Conservation (phyloP, 2,113 vertebrate genomes). For the Dicrurus megarhynchus region DNA sequence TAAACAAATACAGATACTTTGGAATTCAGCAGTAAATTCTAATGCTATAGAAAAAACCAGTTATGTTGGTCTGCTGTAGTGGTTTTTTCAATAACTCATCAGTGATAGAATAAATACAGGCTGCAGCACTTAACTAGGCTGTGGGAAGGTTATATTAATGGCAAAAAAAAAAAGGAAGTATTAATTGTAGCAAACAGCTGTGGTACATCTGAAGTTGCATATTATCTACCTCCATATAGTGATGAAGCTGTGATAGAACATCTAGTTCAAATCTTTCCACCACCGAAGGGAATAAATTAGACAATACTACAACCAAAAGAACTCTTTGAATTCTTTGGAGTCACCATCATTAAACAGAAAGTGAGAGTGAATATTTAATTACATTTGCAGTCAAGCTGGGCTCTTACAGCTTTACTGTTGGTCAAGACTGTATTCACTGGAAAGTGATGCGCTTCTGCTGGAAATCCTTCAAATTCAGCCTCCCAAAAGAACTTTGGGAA, state of each 20-base stretch:
- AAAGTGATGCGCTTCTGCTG: neutral
- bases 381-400: neutral
- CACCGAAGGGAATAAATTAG: slow-evolving; percentile 22
- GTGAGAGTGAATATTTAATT: neutral
- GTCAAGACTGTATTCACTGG: neutral
- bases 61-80: neutral
- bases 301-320: neutral
- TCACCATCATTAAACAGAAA: neutral
- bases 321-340: neutral
- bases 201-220: neutral
- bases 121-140: neutral
- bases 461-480: neutral
- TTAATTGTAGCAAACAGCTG: neutral
- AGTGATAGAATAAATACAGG: neutral
- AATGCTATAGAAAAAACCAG: neutral
- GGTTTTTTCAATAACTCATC: neutral
- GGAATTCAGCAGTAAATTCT: neutral
- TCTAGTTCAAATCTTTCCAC: neutral
- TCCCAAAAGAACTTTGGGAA: neutral
- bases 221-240: neutral
- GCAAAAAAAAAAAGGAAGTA: neutral
- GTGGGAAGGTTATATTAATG: neutral
- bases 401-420: neutral
- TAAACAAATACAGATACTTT: neutral
- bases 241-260: neutral